Percentiles rank a stretch among this genome's conserved stretches.
Evolutionary conservation across 2,797 vertebrate genomes (phyloP).

Genomic region (Phrynocephalus forsythii): DNA sequence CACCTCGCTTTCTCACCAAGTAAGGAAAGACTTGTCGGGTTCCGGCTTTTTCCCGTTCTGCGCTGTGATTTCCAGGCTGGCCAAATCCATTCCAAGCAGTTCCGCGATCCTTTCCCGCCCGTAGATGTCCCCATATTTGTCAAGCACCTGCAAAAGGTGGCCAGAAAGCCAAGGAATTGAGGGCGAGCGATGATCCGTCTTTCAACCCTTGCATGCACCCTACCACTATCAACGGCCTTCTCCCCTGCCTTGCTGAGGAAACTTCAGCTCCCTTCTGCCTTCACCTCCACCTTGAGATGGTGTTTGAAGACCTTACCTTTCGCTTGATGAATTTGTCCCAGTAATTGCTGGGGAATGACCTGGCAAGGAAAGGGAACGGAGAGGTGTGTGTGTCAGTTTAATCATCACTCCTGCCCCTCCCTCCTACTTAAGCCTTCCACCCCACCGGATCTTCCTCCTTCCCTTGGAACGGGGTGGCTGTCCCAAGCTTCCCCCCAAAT

Average conservation of each 20-base stretch:
- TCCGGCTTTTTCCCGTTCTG: slow-evolving; percentile 86
- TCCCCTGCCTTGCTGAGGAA: too few species aligned
- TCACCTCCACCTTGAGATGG: too few species aligned
- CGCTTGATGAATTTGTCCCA: slow-evolving; percentile 98
- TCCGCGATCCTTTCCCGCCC: slow-evolving; percentile 93
- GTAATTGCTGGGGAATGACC: slow-evolving; percentile 94
- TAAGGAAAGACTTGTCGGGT: slow-evolving; percentile 87
- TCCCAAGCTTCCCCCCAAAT: too few species aligned
- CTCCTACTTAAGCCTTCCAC: background rate
- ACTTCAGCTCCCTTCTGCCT: background rate
- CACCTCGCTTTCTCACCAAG: slow-evolving; percentile 79
- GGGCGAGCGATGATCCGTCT: too few species aligned
- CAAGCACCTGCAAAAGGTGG: slow-evolving; percentile 82
- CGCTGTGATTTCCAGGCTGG: slow-evolving; percentile 89
- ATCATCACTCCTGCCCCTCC: too few species aligned
- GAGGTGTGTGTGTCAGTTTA: background rate
- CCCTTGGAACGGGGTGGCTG: too few species aligned
- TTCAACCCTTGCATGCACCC: too few species aligned
- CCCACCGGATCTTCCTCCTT: too few species aligned
- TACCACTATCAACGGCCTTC: too few species aligned
- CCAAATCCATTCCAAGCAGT: slow-evolving; percentile 92
- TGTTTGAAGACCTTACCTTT: slow-evolving; percentile 82
- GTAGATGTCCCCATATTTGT: slow-evolving; percentile 95
- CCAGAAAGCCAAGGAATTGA: too few species aligned
- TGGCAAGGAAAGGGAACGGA: slow-evolving; percentile 58